Base-by-base conservation (phyloP, 1,140 invertebrate genomes). In the Camponotus vicinus region DNA sequence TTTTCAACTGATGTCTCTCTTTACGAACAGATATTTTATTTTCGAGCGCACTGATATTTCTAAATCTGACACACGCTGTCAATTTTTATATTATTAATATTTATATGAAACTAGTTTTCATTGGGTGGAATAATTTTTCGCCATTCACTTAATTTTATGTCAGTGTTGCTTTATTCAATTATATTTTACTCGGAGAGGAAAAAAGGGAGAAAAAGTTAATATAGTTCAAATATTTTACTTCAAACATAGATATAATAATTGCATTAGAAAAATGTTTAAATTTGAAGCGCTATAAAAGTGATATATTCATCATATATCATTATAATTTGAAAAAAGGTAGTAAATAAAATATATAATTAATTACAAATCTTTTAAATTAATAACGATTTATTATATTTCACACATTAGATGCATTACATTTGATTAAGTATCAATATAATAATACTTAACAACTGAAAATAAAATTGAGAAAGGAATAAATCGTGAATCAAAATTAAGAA, bases 1-100 rank as follows among this genome's bases (percentile, higher is more conserved):
- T 82, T 73, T 59, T 27, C 37, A 57, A 67, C 11, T 82, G 37
- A 82, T 71, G 67, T 82, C 15, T 57, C 21, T 59, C 71, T 82
- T 71, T 71, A 71, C 34, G 3, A 4, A 5, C 52, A 1, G 27
- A 27, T 18, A 2, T 55, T 79, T 79, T 37, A 37, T 49, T 78
- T 49, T 27, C 13, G 34, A 4, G 0, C 11, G 45, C 9, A 8
- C 34, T 55, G n/a, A 11, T 13, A 7, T 13, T n/a, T 40, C 45
- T 73, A 61, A 82, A 71, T 80, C 21, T 13, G 13, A 27, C 37
- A 27, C 27, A 27, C 18, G 18, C 27, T 61, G 11, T 82, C 59
- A 73, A 73, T 73, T 82, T 82, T 73, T 45, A 34, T n/a, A 45
- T 15, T 9, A 9, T 32, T 49, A 15, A 49, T 49, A 13, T 15